Evolutionary conservation across 2,113 vertebrate genomes (phyloP), one percentile per base, ranked within the genome.

Genomic region (Romanogobio albipinnatus): DNA sequence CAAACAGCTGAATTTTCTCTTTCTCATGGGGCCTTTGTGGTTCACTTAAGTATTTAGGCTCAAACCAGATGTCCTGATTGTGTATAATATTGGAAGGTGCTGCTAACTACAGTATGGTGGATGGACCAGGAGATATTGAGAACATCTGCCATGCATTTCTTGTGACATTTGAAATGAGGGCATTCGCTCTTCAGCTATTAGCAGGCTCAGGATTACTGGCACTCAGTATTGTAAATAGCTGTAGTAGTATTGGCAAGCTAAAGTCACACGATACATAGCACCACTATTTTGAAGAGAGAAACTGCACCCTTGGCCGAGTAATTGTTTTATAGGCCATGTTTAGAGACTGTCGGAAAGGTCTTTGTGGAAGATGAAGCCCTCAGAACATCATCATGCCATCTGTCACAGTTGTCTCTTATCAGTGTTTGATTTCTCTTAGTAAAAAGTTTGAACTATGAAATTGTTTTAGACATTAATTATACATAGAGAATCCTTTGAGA

Each of bases 21-120:
- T 68, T 87, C 86, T 85, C 74, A 56, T 76, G 33, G 78, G 70
- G 83, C 29, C 82, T 68, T 77, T 85, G 83, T 78, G n/a, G 39
- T 74, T 89, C 51, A 66, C 81, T 86, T 86, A 73, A 82, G 78
- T 87, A 83, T 76, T 53, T 85, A 73, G 81, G 58, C 89, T 87
- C 90, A 88, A 86, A 91, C 88, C 90, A 85, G 81, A 90, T 3
- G 59, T 89, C 86, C 85, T 87, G 89, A 86, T 88, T 86, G 70
- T 87, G 83, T 84, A 84, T 86, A 81, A 83, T 79, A 64, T 64
- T 77, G 45, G 76, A 86, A 87, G 83, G 76, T 87, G 85, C 86
- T 86, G 85, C 83, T 87, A 85, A 84, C 81, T 53, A 83, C 61
- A 81, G 53, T 24, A 39, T 45, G 74, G 45, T 83, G 56, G 78